Evolutionary conservation across 1,140 invertebrate genomes (phyloP).

Genomic region (Melipona quadrifasciata): DNA sequence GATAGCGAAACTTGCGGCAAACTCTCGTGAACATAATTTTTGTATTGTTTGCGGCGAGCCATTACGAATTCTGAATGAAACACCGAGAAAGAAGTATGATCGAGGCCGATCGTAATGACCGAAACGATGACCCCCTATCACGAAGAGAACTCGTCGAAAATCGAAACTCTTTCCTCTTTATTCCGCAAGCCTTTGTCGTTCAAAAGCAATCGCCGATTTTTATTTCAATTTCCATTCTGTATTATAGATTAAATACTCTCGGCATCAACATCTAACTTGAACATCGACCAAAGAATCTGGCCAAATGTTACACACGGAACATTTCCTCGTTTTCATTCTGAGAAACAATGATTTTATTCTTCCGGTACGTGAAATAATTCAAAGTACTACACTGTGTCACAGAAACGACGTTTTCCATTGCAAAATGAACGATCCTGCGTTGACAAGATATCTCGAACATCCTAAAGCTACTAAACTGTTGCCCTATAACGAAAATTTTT

Average conservation of each 20-base stretch:
- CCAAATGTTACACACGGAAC: too few species aligned
- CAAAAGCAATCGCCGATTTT: background rate
- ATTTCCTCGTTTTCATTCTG: too few species aligned
- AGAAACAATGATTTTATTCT: too few species aligned
- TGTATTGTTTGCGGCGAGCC: slow-evolving; percentile 78
- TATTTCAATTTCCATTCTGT: background rate
- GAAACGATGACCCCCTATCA: slow-evolving; percentile 70
- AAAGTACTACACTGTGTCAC: too few species aligned
- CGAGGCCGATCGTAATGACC: slow-evolving; percentile 70
- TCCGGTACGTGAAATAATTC: too few species aligned
- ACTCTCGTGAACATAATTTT: slow-evolving; percentile 81
- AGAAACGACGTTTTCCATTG: too few species aligned
- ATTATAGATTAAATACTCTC: background rate
- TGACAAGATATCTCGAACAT: too few species aligned
- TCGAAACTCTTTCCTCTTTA: background rate
- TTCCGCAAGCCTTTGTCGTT: background rate
- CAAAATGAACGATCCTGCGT: too few species aligned
- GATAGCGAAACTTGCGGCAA: slow-evolving; percentile 77
- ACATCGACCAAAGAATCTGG: too few species aligned
- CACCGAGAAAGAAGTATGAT: slow-evolving; percentile 31
- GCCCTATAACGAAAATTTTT: too few species aligned
- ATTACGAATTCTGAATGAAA: slow-evolving; percentile 77
- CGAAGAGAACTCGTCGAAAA: slow-evolving; percentile 11
- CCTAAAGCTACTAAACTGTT: too few species aligned
- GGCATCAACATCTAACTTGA: background rate